Evolutionary conservation across 1,140 invertebrate species (phyloP).

Genomic region (Lepidotrigona ventralis): DNA sequence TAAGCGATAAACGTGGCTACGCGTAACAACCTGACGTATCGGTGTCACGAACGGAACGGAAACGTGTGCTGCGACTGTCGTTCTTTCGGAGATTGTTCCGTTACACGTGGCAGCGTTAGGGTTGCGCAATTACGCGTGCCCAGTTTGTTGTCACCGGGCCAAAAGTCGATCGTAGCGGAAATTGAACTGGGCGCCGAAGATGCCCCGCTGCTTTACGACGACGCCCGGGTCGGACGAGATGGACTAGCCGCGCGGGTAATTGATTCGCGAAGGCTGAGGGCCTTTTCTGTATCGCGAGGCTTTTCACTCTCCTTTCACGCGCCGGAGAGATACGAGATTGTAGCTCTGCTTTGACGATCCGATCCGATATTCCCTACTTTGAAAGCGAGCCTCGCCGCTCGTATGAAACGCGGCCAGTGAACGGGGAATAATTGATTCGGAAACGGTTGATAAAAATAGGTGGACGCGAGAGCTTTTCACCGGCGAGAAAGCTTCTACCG

Average conservation of each 20-base stretch:
- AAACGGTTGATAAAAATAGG: not conserved
- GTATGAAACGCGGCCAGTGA: not conserved
- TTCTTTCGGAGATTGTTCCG: conserved; percentile 19
- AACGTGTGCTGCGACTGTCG: not conserved
- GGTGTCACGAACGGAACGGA: too few species aligned
- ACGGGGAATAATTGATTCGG: not conserved
- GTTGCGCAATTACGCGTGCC: not conserved
- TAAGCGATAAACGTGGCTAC: conserved; percentile 28
- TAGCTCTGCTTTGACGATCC: too few species aligned
- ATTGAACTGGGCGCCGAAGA: not conserved
- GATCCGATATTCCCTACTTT: not conserved
- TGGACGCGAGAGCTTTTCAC: not conserved
- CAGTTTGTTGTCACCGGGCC: not conserved
- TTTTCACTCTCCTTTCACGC: not conserved
- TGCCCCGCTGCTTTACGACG: not conserved
- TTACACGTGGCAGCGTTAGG: not conserved
- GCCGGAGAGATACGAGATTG: not conserved
- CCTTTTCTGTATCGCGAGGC: not conserved
- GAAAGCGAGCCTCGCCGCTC: not conserved
- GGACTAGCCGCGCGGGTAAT: not conserved
- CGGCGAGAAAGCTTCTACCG: not conserved
- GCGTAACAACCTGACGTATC: not conserved
- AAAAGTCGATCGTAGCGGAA: conserved; percentile 11
- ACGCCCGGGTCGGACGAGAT: not conserved
- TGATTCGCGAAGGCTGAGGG: not conserved